Evolutionary conservation across 2,888 invertebrate genomes (phyloP).

Genomic region (Perizoma flavofasciatum): DNA sequence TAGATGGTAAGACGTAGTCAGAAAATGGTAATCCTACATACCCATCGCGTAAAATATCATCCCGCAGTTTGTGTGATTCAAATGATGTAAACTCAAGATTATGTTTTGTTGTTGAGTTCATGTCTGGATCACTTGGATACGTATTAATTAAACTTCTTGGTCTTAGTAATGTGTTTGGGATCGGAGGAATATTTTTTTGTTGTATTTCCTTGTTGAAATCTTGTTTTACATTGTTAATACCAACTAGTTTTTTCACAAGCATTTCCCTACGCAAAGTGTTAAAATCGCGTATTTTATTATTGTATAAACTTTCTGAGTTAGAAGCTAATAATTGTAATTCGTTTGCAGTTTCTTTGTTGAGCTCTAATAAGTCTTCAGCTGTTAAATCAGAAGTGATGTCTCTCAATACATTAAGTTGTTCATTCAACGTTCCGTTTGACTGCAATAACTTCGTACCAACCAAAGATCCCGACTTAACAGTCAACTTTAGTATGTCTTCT

Average conservation of each 20-base stretch:
- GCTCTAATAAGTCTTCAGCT: conserved; percentile 21
- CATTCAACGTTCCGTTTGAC: conserved; percentile 27
- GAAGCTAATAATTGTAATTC: conserved; percentile 2
- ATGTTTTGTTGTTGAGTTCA: neutral
- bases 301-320: neutral
- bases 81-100: conserved; percentile 10
- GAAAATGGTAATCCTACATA: conserved; percentile 10
- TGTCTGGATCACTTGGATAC: neutral
- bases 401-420: conserved; percentile 20
- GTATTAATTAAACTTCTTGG: neutral
- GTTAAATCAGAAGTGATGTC: conserved; percentile 28
- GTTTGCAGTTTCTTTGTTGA: conserved; percentile 15
- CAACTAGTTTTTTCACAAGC: neutral
- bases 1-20: conserved; percentile 6
- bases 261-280: neutral
- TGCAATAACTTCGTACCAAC: conserved; percentile 56
- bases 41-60: conserved; percentile 15
- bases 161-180: neutral
- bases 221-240: no score
- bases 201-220: no score
- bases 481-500: conserved; percentile 52
- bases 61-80: conserved; percentile 15
- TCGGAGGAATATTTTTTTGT: neutral
- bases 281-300: neutral
- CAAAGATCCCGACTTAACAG: conserved; percentile 52